Evolutionary conservation across 2,113 vertebrate species (phyloP).

Genomic region (Arvicanthis niloticus): DNA sequence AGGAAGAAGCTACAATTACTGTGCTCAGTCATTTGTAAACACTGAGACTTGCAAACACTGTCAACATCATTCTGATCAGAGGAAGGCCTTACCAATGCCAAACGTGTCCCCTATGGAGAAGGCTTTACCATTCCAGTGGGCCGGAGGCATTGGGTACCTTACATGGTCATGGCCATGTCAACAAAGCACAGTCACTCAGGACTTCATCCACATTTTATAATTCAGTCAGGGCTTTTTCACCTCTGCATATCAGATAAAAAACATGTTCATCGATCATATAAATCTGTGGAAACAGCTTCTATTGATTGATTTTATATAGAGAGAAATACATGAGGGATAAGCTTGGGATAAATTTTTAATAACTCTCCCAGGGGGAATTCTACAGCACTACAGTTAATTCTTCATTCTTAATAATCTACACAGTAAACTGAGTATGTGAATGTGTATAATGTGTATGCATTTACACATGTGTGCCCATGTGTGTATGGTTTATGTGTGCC

Average conservation of each 20-base stretch:
- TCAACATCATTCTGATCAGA: neutral
- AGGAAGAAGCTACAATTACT: neutral
- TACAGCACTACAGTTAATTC: neutral
- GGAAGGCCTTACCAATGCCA: neutral
- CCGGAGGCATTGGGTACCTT: neutral
- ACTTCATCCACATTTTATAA: neutral
- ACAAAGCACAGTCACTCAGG: neutral
- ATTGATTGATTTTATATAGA: neutral
- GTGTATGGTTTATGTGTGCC: neutral
- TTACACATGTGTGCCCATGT: neutral
- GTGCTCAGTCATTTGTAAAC: neutral
- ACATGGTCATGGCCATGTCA: neutral
- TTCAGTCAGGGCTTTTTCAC: neutral
- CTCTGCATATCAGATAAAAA: neutral
- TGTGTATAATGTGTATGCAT: neutral
- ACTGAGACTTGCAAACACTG: neutral
- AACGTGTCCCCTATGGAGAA: neutral
- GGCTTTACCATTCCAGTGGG: neutral
- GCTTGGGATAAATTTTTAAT: constrained; percentile 5
- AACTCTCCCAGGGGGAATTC: neutral
- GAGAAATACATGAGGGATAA: neutral
- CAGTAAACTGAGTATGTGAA: neutral
- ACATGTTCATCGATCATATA: neutral
- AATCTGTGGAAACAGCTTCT: constrained; percentile 36
- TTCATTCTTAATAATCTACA: neutral